A percentile compares a stretch with the other conserved stretches of the same genome.
Evolutionary conservation across 2,113 vertebrate genomes (phyloP).

Genomic region (Mustelus asterias): DNA sequence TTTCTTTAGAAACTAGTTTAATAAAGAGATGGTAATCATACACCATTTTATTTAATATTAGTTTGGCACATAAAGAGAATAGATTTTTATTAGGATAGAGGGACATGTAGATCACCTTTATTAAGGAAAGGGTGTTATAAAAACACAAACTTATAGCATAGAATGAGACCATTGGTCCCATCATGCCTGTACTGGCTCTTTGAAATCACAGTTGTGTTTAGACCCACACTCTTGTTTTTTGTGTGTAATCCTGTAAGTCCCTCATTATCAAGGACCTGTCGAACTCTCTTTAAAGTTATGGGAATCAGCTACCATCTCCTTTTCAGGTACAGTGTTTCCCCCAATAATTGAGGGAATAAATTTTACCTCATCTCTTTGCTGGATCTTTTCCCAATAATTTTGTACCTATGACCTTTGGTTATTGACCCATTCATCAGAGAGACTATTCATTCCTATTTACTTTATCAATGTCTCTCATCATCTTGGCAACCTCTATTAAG

Average conservation of each 20-base stretch:
- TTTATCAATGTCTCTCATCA: not conserved
- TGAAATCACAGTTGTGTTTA: not conserved
- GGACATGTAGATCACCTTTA: not conserved
- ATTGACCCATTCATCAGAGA: not conserved
- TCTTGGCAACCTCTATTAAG: too few species aligned
- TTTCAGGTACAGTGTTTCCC: not conserved
- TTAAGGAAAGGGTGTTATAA: not conserved
- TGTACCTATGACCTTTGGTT: not conserved
- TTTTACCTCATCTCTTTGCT: not conserved
- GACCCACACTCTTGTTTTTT: not conserved
- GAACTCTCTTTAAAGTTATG: not conserved
- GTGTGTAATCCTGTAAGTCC: not conserved
- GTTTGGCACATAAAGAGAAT: not conserved
- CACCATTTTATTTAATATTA: not conserved
- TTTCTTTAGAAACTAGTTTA: slow-evolving; percentile 7
- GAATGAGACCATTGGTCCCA: not conserved
- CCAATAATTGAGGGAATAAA: not conserved
- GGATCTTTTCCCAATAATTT: not conserved
- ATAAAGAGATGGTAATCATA: not conserved
- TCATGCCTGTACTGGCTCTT: not conserved
- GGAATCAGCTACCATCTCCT: not conserved
- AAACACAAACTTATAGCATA: not conserved
- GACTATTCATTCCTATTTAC: not conserved
- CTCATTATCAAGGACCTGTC: not conserved
- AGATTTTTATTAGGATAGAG: not conserved